These are phyloP conservation scores for Oeneis ivallda DNA, from an alignment of 2,888 invertebrate species.

Conservation along the genomic window DNA sequence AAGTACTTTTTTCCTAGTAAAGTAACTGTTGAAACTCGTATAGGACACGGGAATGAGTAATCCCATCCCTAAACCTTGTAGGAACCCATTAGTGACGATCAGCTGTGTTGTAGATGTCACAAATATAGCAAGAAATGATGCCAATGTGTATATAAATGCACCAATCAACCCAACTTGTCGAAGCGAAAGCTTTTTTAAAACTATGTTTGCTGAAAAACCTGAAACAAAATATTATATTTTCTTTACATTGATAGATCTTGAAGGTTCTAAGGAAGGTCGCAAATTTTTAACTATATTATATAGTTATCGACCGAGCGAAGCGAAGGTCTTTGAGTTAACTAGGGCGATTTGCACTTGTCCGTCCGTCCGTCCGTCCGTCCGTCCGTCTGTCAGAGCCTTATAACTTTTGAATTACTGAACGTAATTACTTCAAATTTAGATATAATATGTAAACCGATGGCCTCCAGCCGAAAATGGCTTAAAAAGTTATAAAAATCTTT, in stretches of 20 bases:
- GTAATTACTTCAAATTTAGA: no score
- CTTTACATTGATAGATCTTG: not conserved
- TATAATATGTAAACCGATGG: no score
- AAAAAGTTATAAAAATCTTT: no score
- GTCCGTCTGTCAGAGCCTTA: no score
- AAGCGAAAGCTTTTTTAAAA: constrained; percentile 84
- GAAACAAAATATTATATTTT: constrained; percentile 47
- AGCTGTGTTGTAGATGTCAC: constrained; percentile 83
- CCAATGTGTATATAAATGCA: constrained; percentile 83
- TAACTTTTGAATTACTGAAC: no score
- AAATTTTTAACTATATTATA: no score
- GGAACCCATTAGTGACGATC: constrained; percentile 83
- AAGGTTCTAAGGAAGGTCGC: not conserved
- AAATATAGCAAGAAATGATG: constrained; percentile 84
- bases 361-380: no score
- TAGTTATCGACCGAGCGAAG: no score
- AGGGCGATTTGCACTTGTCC: no score
- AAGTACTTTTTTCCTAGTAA: constrained; percentile 85
- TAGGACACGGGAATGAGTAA: constrained; percentile 87
- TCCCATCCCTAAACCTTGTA: constrained; percentile 86
- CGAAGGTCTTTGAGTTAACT: no score
- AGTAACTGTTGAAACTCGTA: constrained; percentile 88
- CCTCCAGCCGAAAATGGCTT: no score
- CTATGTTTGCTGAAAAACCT: constrained; percentile 86
- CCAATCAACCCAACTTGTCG: constrained; percentile 85